Percentiles rank a stretch among this genome's conserved stretches.
These are phyloP conservation scores for Anolis apletophallus DNA, from an alignment of 2,797 vertebrate species.

Conservation along the genomic window DNA sequence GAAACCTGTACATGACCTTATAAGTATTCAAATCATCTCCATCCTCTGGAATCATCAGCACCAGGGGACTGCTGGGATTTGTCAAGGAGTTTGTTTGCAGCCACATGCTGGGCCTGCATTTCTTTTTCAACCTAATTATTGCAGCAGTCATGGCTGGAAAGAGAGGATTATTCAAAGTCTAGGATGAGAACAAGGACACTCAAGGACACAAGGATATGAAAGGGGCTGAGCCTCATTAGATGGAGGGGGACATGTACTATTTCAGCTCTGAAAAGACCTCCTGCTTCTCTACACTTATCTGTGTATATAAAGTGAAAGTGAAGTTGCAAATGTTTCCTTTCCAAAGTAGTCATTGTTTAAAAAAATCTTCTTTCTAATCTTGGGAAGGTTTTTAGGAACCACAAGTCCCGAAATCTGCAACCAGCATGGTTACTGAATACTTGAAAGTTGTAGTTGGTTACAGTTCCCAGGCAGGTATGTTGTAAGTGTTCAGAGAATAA, in stretches of 20 bases:
- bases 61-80: constrained; percentile 56
- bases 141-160: constrained; percentile 34
- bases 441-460: background rate
- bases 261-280: constrained; percentile 27
- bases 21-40: constrained; percentile 65
- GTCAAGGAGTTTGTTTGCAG: constrained; percentile 61
- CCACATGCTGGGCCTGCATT: constrained; percentile 29
- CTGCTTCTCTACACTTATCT: background rate
- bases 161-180: constrained; percentile 54
- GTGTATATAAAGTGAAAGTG: constrained; percentile 31
- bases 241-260: constrained; percentile 34
- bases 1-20: constrained; percentile 32
- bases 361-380: background rate
- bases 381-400: too few relatives aligned
- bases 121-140: constrained; percentile 43
- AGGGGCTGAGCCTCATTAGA: constrained; percentile 40
- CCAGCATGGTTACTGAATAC: too few relatives aligned
- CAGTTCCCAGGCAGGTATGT: background rate
- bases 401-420: too few relatives aligned
- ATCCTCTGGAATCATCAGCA: constrained; percentile 58
- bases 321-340: constrained; percentile 37
- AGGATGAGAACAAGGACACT: constrained; percentile 64
- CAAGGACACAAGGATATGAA: constrained; percentile 51
- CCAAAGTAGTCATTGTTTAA: constrained; percentile 19
- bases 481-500: background rate